phyloP scores from a whole-genome alignment of 2,797 vertebrate genomes.

The Columba guinea region DNA sequence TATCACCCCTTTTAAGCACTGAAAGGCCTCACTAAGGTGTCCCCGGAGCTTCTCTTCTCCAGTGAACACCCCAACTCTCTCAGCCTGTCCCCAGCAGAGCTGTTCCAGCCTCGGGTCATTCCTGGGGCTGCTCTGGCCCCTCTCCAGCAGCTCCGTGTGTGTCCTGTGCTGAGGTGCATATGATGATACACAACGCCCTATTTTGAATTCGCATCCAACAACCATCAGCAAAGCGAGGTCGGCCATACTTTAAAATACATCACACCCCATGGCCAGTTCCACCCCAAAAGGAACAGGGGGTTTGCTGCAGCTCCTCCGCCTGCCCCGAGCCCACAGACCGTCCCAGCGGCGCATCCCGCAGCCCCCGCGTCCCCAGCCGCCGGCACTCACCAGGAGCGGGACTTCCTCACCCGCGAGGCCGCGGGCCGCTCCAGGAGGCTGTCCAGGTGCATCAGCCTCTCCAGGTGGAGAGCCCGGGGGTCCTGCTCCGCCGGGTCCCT shows the following conservation, averaged over 20 bases:
- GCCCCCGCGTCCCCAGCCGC: rapidly evolving
- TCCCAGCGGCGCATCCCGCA: rapidly evolving
- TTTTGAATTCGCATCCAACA: background rate
- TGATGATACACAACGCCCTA: rapidly evolving
- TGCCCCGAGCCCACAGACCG: rapidly evolving
- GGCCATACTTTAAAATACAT: background rate
- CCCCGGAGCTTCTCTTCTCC: too few species aligned
- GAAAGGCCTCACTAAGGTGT: too few species aligned
- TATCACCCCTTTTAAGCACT: too few species aligned
- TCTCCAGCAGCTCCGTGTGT: rapidly evolving
- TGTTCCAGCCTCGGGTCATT: too few species aligned
- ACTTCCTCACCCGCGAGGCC: slow-evolving; percentile 87
- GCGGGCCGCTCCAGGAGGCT: slow-evolving; percentile 82
- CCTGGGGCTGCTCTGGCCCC: background rate
- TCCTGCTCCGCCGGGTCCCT: slow-evolving; percentile 85
- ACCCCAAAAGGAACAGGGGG: rapidly evolving
- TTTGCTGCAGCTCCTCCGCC: rapidly evolving
- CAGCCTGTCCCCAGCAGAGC: too few species aligned
- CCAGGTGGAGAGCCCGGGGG: slow-evolving; percentile 82
- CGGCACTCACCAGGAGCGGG: slow-evolving; percentile 89
- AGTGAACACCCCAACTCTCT: too few species aligned
- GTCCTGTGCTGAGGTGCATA: background rate
- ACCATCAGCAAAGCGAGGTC: rapidly evolving
- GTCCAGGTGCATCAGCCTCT: slow-evolving; percentile 80
- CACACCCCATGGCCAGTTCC: background rate